Conservation (phyloP, 2,113 vertebrate species). For the Lates calcarifer region DNA sequence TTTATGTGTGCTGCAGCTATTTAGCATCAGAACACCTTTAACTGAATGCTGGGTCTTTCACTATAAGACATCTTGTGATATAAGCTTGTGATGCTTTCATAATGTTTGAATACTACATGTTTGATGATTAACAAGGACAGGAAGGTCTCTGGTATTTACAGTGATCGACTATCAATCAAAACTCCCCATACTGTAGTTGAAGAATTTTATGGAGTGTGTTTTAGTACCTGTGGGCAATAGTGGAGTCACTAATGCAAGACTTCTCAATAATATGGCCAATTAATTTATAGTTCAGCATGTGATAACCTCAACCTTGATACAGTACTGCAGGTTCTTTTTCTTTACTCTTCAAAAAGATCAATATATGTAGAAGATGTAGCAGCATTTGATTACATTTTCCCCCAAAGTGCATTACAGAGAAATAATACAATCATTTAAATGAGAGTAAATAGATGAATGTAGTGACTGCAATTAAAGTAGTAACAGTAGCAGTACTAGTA, state of each 20-base stretch:
- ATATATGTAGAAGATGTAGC: too few species aligned
- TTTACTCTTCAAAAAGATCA: too few species aligned
- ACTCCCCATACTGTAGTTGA: neutral
- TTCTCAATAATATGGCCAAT: too few species aligned
- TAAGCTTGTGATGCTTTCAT: neutral
- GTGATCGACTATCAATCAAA: too few species aligned
- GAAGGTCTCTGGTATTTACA: too few species aligned
- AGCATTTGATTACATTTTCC: too few species aligned
- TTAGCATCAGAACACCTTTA: constrained; percentile 3
- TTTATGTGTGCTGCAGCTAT: constrained; percentile 2
- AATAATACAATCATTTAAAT: neutral
- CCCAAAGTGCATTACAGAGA: neutral
- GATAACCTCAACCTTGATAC: neutral
- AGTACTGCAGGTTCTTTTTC: neutral
- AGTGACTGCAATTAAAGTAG: neutral
- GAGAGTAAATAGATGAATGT: neutral
- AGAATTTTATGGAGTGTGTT: neutral
- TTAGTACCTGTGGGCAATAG: neutral
- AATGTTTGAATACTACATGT: neutral
- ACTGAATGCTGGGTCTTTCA: neutral
- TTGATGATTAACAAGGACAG: too few species aligned
- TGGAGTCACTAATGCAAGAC: neutral
- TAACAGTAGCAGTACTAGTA: too few species aligned
- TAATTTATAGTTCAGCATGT: too few species aligned
- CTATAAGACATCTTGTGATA: neutral